Conservation (phyloP, 2,797 vertebrate species). For the Smutsia temminckii region DNA sequence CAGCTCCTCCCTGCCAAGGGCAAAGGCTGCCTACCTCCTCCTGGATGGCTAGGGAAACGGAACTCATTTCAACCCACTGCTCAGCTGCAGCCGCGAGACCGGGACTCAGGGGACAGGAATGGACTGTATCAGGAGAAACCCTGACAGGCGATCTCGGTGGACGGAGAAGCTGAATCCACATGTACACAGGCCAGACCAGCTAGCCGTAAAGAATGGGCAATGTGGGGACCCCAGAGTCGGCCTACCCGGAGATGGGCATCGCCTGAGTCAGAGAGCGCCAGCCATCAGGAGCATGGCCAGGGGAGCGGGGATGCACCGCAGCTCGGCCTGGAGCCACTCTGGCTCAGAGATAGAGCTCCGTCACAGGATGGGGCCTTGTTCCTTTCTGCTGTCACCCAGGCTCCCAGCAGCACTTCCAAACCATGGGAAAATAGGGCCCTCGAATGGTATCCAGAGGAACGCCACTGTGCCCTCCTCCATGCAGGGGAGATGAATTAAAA, state of each 20-base stretch:
- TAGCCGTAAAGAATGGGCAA: rapidly evolving
- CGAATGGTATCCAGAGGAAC: rapidly evolving
- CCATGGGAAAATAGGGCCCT: background rate
- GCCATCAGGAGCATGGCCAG: background rate
- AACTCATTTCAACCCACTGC: background rate
- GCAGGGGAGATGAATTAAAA: no score
- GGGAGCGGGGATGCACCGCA: rapidly evolving
- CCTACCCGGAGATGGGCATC: background rate
- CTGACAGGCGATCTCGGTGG: background rate
- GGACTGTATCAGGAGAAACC: background rate
- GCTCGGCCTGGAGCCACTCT: rapidly evolving
- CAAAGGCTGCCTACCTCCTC: rapidly evolving
- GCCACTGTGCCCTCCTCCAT: rapidly evolving
- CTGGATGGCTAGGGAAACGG: rapidly evolving
- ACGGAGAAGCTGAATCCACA: background rate
- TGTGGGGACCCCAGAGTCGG: no score
- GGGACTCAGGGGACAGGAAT: background rate
- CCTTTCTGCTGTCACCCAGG: background rate
- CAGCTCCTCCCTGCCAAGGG: background rate
- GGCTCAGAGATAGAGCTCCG: background rate
- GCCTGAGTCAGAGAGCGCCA: background rate
- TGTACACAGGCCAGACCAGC: background rate
- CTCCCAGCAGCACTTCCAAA: background rate
- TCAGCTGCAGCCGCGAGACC: background rate
- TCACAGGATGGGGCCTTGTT: rapidly evolving